Evolutionary conservation across 2,113 vertebrate genomes (phyloP), one percentile per base, ranked within the genome.

Genomic region (Oostethus manadensis): DNA sequence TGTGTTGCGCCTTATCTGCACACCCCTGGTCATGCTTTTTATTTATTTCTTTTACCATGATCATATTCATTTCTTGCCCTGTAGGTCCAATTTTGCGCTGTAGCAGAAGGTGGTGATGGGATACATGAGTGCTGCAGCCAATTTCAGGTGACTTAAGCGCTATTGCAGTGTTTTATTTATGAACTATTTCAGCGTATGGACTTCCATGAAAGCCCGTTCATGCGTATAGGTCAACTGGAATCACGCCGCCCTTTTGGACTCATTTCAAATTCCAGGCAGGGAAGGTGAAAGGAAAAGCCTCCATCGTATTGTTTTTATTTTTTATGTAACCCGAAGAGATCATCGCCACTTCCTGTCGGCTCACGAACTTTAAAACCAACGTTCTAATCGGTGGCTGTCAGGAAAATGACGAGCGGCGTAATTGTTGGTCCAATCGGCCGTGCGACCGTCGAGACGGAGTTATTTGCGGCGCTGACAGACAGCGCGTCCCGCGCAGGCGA

Each of bases 1-100:
- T 87, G 66, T 80, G 69, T 76, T 63, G 46, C 76, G 66, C 83
- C 64, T 88, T 86, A 88, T 84, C 88, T 79, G 10, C 51, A 74
- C 55, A 85, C 81, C 80, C 55, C 78, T 75, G 81, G 84, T 76
- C 70, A 70, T 82, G 74, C 84, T 84, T 79, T 66, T 74, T 65
- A 82, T 86, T 86, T 74, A 74, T 80, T 71, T 68, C 74, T 78
- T 72, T 76, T 56, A 44, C 65, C 60, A 62, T 81, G 77, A 73
- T 82, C 67, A 76, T 81, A 71, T 74, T 71, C 62, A 74, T 77
- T 75, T 68, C 23, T 15, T 51, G 49, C 22, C 49, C 23, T 7
- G 53, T 8, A 44, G 29, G 20, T 48, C 10, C 1, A 5, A 40
- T 51, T 20, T 59, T 57, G 35, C 29, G 38, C 62, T 42, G 43